Base-by-base conservation (phyloP, 1,140 invertebrate genomes). In the Drosophila ananassae region DNA sequence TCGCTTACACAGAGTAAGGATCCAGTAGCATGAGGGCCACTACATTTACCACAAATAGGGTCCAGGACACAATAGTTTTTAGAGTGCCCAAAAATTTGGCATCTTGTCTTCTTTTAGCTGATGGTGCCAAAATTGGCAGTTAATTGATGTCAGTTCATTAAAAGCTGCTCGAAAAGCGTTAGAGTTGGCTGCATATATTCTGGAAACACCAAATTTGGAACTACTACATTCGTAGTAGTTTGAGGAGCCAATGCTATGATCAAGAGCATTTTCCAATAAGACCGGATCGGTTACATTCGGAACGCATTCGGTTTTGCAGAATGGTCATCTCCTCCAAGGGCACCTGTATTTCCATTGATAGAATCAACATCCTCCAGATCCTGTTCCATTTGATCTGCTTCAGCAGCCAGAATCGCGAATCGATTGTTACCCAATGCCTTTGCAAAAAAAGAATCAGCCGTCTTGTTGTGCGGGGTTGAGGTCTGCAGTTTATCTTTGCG, bases 31-130 rank as follows among this genome's bases (percentile, higher is more conserved):
- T 72, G 22, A 12, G 54, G n/a, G 13, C 48, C 60, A 58, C 53
- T 17, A 13, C 54, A 72, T 30, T 58, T 72, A 3, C 53, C 51
- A 39, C 62, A 73, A 6, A 60, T 32, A 22, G 51, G 63, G 7
- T 60, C 48, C 22, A 52, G 61, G 22, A 61, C 22, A 7, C 63
- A 68, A 24, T 61, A 61, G 28, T 61, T 73, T 67, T 61, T 61
- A 17, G 57, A 68, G 46, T 57, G 71, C 17, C 53, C 58, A 39
- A 74, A 69, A 25, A 68, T 60, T 13, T 59, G 54, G 24, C 61
- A 73, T 41, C 39, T 61, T 59, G 4, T 72, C 55, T 17, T 66
- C 50, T 46, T 59, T 66, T 0, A 72, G 54, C 17, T 72, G 68
- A 12, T 59, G 55, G 7, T 66, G 55, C 50, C 55, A 55, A 37